Base-by-base conservation (phyloP, 2,113 vertebrate genomes). In the Vimba vimba region DNA sequence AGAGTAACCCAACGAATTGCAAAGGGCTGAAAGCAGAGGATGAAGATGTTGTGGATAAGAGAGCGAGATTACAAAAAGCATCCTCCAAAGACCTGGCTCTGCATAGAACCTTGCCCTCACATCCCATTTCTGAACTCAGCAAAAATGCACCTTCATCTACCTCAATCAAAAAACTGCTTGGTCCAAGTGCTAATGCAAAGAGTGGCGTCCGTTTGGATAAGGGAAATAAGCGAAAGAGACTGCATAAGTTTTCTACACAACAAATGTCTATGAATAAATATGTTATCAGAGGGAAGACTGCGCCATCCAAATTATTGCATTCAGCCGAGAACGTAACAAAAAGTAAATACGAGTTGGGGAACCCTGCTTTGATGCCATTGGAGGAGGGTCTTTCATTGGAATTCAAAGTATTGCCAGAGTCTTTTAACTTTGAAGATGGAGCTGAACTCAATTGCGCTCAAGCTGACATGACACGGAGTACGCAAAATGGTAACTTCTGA, bases 321-420 rank as follows among this genome's bases (percentile, higher is more conserved):
- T 13, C 7, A 7, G 9, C 66, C 3, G 55, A 23, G 50, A 10
- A 59, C 11, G 6, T 3, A 1, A 43, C n/a, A 2, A 47, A 60
- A 75, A 57, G 43, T 19, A 68, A 77, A 21, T 5, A 36, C 17
- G 71, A 88, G 33, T 64, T 78, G 15, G 19, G 73, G 85, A 87
- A 62, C 33, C 6, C 27, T 10, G 17, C 57, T 83, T 27, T 11
- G 9, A 25, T 4, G 21, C 74, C 85, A 57, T 15, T 82, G 10
- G 3, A 86, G 9, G 69, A 82, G 2, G 88, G 87, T 12, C n/a
- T 15, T 7, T 23, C 87, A 55, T 81, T 95, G 85, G 89, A 77
- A 25, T 94, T 93, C 83, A 91, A 57, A 1, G 90, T 94, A 69
- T 86, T 94, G 55, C 94, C 94, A 10, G 84, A 83, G 1, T 89